phyloP scores from a whole-genome alignment of 1,140 invertebrate species.

The Protaetia brevitarsis region DNA sequence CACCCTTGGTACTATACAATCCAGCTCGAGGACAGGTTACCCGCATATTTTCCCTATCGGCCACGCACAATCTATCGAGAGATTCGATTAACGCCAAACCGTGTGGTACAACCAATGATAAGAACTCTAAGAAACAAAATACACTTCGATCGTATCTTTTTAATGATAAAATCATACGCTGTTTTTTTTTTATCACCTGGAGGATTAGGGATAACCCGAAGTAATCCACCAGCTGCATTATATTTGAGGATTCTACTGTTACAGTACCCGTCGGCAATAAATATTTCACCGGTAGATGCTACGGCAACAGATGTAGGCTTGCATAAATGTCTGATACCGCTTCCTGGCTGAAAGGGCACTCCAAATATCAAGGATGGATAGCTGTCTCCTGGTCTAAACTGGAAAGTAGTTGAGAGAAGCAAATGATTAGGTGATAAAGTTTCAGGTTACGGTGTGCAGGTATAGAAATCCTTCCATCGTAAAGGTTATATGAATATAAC shows the following conservation, averaged over 20 bases:
- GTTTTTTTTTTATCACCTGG: conserved; percentile 46
- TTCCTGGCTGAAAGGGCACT: conserved; percentile 77
- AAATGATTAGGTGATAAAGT: too few species aligned
- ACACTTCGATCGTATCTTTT: neutral
- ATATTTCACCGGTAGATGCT: conserved; percentile 80
- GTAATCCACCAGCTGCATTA: conserved; percentile 68
- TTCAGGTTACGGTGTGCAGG: too few species aligned
- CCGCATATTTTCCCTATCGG: conserved; percentile 91
- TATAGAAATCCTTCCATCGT: too few species aligned
- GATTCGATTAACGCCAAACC: conserved; percentile 81
- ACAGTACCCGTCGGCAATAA: conserved; percentile 94
- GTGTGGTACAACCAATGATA: conserved; percentile 74
- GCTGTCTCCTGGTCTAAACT: conserved; percentile 65
- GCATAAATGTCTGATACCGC: conserved; percentile 78
- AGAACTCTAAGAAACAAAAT: conserved; percentile 51
- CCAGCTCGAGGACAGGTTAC: conserved; percentile 74
- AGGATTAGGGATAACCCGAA: conserved; percentile 62
- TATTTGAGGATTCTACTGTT: conserved; percentile 86
- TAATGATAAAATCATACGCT: neutral
- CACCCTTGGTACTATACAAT: conserved; percentile 55
- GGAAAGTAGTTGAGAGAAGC: conserved; percentile 45
- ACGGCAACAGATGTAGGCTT: conserved; percentile 92
- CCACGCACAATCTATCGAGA: conserved; percentile 81
- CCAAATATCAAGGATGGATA: conserved; percentile 76
- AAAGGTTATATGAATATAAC: too few species aligned